Conservation (phyloP, 2,888 invertebrate species). For the Rhamnusium bicolor region DNA sequence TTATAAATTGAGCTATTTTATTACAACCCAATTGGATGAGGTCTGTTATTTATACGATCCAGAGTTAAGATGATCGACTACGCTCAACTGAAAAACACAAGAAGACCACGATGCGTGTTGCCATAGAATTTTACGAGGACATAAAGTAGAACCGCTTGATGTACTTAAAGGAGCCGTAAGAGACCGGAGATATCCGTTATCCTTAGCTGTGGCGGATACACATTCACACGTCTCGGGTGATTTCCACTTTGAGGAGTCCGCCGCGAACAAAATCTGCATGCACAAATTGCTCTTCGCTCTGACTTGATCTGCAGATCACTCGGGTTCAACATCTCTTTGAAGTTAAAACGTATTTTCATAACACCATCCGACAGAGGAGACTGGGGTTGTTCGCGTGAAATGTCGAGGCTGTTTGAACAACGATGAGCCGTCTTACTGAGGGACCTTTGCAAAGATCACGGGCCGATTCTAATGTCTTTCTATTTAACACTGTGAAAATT, state of each 20-base stretch:
- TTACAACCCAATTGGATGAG: not conserved
- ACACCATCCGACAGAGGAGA: slow-evolving; percentile 58
- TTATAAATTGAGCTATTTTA: not conserved
- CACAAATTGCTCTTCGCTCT: slow-evolving; percentile 66
- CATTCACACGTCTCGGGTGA: slow-evolving; percentile 61
- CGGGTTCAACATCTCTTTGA: slow-evolving; percentile 65
- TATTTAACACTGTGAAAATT: no score
- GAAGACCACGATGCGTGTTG: slow-evolving; percentile 22
- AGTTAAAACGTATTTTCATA: slow-evolving; percentile 69
- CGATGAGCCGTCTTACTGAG: slow-evolving; percentile 22
- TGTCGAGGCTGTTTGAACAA: slow-evolving; percentile 49
- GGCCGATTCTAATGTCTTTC: not conserved
- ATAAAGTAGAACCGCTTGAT: slow-evolving; percentile 42
- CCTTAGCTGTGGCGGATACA: slow-evolving; percentile 51
- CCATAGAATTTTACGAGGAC: slow-evolving; percentile 45
- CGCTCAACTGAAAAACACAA: slow-evolving; percentile 1
- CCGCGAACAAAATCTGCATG: slow-evolving; percentile 65
- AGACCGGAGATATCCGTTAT: slow-evolving; percentile 56
- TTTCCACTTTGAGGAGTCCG: slow-evolving; percentile 61
- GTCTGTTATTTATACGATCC: not conserved
- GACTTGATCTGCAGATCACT: slow-evolving; percentile 65
- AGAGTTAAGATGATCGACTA: slow-evolving; percentile 5
- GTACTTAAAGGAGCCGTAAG: slow-evolving; percentile 45
- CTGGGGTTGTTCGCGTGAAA: slow-evolving; percentile 54
- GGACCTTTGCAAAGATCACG: slow-evolving; percentile 5